phyloP scores from a whole-genome alignment of 2,797 vertebrate species.

The Anabacerthia variegaticeps region DNA sequence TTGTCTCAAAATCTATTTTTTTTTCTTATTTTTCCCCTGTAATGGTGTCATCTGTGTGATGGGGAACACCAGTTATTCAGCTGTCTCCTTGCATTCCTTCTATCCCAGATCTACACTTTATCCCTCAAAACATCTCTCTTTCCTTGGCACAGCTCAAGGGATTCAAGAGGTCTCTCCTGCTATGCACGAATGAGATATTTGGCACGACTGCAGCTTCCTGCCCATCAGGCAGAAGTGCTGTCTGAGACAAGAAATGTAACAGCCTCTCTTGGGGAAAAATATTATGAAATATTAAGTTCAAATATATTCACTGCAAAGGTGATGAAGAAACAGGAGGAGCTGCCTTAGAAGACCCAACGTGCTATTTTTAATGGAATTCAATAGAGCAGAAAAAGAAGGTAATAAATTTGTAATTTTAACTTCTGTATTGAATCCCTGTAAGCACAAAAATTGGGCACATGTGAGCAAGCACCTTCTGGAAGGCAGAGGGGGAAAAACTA shows the following conservation, averaged over 20 bases:
- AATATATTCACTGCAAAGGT: background rate
- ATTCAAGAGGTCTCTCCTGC: background rate
- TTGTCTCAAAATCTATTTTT: background rate
- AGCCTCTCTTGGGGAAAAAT: background rate
- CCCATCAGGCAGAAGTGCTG: background rate
- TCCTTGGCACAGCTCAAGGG: background rate
- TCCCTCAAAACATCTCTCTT: background rate
- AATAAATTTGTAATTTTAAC: background rate
- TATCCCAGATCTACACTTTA: background rate
- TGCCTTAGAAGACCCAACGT: background rate
- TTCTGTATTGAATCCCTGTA: background rate
- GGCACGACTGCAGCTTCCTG: background rate
- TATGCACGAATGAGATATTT: background rate
- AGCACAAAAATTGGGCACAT: background rate
- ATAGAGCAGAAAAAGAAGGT: background rate
- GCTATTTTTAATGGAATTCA: background rate
- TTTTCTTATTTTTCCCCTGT: too few relatives aligned
- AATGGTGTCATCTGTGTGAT: accelerated
- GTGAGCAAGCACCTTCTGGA: background rate
- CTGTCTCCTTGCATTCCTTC: accelerated
- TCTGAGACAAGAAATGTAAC: background rate
- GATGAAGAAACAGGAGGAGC: background rate
- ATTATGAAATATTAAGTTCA: constrained; percentile 33
- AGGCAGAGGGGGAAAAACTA: background rate
- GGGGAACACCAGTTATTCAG: background rate